phyloP scores from a whole-genome alignment of 2,113 vertebrate genomes.

The Tor tambroides region DNA sequence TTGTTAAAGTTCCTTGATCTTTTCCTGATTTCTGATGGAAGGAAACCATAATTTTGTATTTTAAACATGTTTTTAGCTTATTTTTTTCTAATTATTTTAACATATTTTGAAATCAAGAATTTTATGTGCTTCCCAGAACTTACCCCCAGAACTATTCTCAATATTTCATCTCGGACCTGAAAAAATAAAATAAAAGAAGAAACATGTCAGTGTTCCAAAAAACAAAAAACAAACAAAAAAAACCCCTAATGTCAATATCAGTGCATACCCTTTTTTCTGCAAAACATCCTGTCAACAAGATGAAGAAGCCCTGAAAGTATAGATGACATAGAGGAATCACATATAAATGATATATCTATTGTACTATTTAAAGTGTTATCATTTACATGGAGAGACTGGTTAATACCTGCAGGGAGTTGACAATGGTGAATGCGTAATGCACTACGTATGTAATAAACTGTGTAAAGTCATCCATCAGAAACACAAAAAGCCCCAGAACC shows the following conservation, averaged over 20 bases:
- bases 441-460: background rate
- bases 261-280: constrained; percentile 75
- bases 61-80: background rate
- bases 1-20: background rate
- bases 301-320: constrained; percentile 73
- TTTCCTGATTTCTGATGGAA: constrained; percentile 10
- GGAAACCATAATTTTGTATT: background rate
- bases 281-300: constrained; percentile 75
- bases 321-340: background rate
- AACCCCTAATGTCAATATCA: background rate
- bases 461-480: background rate
- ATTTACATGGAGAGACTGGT: background rate
- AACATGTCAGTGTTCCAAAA: no score
- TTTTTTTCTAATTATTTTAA: background rate
- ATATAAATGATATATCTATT: background rate
- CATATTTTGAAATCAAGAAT: background rate
- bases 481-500: constrained; percentile 69
- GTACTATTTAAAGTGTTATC: background rate
- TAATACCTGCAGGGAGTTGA: constrained; percentile 81
- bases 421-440: constrained; percentile 73
- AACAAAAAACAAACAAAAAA: background rate
- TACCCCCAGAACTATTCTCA: constrained; percentile 31
- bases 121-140: background rate
- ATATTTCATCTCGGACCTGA: constrained; percentile 38
- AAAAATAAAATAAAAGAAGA: background rate